Conservation (phyloP, 2,888 invertebrate genomes). For the Drosophila setosimentum region DNA sequence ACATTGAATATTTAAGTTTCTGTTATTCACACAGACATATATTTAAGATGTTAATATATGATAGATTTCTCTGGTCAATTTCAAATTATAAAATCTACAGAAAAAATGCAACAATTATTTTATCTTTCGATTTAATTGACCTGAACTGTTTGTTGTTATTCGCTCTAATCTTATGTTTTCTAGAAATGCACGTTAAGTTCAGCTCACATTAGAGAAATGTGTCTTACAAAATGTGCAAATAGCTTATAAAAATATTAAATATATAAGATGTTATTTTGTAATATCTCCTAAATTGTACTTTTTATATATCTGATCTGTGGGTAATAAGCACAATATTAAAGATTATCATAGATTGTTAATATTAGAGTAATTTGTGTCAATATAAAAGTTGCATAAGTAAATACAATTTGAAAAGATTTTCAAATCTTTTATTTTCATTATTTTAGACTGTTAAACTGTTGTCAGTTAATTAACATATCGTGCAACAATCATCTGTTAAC, state of each 20-base stretch:
- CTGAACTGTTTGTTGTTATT: background rate
- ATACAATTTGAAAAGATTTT: background rate
- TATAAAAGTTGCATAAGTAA: constrained; percentile 6
- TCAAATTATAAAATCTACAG: constrained; percentile 7
- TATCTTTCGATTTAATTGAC: constrained; percentile 7
- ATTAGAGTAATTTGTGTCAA: constrained; percentile 9
- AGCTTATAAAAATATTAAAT: background rate
- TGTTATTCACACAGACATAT: constrained; percentile 21
- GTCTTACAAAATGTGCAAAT: background rate
- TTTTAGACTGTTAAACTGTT: background rate
- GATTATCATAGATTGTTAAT: constrained; percentile 13
- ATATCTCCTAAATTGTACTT: background rate
- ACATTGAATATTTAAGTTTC: constrained; percentile 48
- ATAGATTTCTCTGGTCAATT: constrained; percentile 32
- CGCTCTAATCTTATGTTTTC: background rate
- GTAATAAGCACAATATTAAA: constrained; percentile 18
- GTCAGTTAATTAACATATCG: background rate
- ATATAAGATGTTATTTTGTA: constrained; percentile 2
- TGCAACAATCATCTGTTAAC: background rate
- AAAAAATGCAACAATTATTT: constrained; percentile 6
- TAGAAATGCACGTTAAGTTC: background rate
- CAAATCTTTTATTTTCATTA: background rate
- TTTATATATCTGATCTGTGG: constrained; percentile 3
- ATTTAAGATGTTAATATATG: constrained; percentile 10
- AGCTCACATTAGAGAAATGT: constrained; percentile 12